Base-by-base conservation (phyloP, 1,140 invertebrate genomes). In the Diploscapter pachys region DNA sequence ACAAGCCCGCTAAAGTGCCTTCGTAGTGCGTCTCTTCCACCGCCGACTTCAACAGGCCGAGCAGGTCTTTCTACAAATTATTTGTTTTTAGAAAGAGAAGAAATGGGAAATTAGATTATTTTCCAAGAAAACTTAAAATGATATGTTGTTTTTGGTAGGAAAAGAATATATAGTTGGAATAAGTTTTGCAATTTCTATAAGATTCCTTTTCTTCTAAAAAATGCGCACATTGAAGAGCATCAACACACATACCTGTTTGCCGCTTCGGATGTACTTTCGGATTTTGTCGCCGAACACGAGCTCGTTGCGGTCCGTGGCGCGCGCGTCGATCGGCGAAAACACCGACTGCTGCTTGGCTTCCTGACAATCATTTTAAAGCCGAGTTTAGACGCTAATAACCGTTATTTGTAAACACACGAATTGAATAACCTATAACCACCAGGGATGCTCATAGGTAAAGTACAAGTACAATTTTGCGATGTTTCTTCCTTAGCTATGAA, bases 241-340 rank as follows among this genome's bases (percentile, higher is more conserved):
- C 6, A 0, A 65, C 8, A n/a, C 52, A 31, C 54, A 59, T 73
- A 11, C 63, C 67, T 0, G 53, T 59, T 54, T 67, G 64, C 57
- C 57, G 64, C 53, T 69, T 55, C 70, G 68, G 51, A 74, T 5
- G 54, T 62, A 74, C 48, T 74, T 74, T 9, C 64, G 63, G 48
- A 74, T 65, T 51, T 69, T 74, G n/a, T 74, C 73, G 3, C 73
- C 73, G 51, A 74, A 69, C 4, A 68, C 6, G 9, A 74, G 66
- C 51, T 74, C 73, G 3, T 67, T 56, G 62, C 73, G 64, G 59
- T 69, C 64, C 5, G 13, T 74, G 4, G 70, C 59, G 64, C 51
- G 57, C 11, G 68, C 64, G 5, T n/a, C 13, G 11, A 68, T 52
- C 51, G 48, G 31, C 31, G 31, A 31, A 1, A 31, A 31, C 31